A percentile compares a stretch with the other conserved stretches of the same genome.
Conservation (phyloP, 2,113 vertebrate genomes). For the Puma concolor region DNA sequence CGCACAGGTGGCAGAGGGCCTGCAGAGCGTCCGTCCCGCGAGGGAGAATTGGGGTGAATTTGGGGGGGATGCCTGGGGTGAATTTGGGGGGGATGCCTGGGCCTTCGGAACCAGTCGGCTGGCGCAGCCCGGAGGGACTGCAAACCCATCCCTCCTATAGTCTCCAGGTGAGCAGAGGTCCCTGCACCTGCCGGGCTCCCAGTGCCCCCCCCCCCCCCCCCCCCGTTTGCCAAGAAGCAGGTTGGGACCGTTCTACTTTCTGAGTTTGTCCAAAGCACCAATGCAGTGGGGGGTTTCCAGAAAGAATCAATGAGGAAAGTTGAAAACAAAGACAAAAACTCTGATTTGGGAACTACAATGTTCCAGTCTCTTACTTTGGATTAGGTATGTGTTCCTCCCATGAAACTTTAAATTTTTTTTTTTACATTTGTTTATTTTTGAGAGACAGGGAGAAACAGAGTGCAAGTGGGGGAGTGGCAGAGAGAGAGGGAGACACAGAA, state of each 20-base stretch:
- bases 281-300: neutral
- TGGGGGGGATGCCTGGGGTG: neutral
- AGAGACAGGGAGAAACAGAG: too few species aligned
- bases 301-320: neutral
- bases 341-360: neutral
- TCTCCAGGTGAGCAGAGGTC: too few species aligned
- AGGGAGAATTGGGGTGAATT: neutral
- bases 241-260: rapidly evolving
- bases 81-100: neutral
- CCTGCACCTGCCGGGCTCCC: neutral
- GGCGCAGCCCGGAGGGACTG: too few species aligned
- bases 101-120: too few species aligned
- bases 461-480: too few species aligned
- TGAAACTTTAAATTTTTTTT: neutral
- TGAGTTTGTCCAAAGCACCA: neutral
- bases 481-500: too few species aligned
- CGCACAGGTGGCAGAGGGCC: rapidly evolving
- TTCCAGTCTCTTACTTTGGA: neutral
- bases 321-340: neutral
- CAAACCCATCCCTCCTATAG: neutral
- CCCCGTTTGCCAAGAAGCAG: too few species aligned
- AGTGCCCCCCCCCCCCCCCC: rapidly evolving
- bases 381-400: neutral
- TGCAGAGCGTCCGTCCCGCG: rapidly evolving
- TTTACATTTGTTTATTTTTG: too few species aligned